These are phyloP conservation scores for Grus americana DNA, from an alignment of 2,113 vertebrate genomes.

Conservation along the genomic window DNA sequence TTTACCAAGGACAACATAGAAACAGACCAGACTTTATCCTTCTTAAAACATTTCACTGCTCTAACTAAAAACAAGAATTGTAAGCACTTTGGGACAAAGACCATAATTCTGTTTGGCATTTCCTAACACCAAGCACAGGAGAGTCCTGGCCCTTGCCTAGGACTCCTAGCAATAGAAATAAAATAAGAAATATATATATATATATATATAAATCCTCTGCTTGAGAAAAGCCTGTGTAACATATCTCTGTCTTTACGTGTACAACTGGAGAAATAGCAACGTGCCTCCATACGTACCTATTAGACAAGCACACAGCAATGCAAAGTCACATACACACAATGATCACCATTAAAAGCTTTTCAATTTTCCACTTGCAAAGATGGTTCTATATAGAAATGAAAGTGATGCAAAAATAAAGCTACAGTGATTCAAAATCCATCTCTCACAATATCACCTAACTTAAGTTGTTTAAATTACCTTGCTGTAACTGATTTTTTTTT, in stretches of 20 bases:
- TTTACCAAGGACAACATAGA: slow-evolving; percentile 65
- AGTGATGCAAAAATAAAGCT: slow-evolving; percentile 12
- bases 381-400: not conserved
- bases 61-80: slow-evolving; percentile 31
- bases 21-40: slow-evolving; percentile 63
- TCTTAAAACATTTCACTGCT: slow-evolving; percentile 2
- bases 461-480: slow-evolving; percentile 35
- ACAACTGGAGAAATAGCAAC: not conserved
- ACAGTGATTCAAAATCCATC: not conserved
- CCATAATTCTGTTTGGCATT: slow-evolving; percentile 44
- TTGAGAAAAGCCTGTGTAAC: not conserved
- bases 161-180: not conserved
- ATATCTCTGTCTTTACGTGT: not conserved
- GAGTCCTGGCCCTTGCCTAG: not conserved
- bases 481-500: slow-evolving; percentile 1
- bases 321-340: not conserved
- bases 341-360: not conserved
- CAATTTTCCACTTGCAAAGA: not conserved
- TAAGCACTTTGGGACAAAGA: slow-evolving; percentile 37
- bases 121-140: not conserved
- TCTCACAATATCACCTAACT: not conserved
- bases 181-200: not conserved
- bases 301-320: not conserved
- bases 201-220: not conserved
- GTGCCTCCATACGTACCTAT: not conserved